These are phyloP conservation scores for Drosophila yakuba DNA, from an alignment of 1,140 invertebrate genomes.

Conservation along the genomic window DNA sequence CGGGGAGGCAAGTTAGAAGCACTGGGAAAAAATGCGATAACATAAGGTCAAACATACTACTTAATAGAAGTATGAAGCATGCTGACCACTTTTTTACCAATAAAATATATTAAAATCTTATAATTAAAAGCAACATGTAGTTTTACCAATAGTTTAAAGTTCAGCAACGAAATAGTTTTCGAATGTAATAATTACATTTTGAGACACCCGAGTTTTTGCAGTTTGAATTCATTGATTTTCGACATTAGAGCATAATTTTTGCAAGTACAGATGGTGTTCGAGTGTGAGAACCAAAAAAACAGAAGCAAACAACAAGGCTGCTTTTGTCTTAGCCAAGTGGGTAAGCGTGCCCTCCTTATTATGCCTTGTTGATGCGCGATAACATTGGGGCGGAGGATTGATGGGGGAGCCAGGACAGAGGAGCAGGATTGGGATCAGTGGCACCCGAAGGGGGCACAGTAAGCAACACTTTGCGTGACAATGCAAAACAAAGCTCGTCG, in stretches of 20 bases:
- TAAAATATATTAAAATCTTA: too few relatives aligned
- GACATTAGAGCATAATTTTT: neutral
- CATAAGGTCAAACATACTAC: too few relatives aligned
- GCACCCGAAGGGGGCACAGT: slow-evolving; percentile 1
- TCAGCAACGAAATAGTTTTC: too few relatives aligned
- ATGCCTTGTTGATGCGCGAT: slow-evolving; percentile 66
- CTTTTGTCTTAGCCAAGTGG: slow-evolving; percentile 67
- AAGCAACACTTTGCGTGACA: slow-evolving; percentile 73
- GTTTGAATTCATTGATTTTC: too few relatives aligned
- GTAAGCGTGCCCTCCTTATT: slow-evolving; percentile 54
- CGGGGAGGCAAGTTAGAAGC: slow-evolving; percentile 13
- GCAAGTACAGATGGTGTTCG: neutral
- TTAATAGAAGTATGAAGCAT: too few relatives aligned
- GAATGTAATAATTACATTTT: too few relatives aligned
- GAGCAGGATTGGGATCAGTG: slow-evolving; percentile 1
- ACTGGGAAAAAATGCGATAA: neutral
- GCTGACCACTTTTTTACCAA: too few relatives aligned
- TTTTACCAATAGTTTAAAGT: too few relatives aligned
- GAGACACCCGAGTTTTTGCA: too few relatives aligned
- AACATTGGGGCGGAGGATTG: slow-evolving; percentile 47
- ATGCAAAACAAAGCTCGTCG: slow-evolving; percentile 47
- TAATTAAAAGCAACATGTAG: too few relatives aligned
- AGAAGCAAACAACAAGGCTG: slow-evolving; percentile 14
- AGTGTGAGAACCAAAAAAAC: slow-evolving; percentile 14
- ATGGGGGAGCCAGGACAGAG: neutral